Base-by-base conservation (phyloP, 2,113 vertebrate genomes). In the Callopanchax toddi region DNA sequence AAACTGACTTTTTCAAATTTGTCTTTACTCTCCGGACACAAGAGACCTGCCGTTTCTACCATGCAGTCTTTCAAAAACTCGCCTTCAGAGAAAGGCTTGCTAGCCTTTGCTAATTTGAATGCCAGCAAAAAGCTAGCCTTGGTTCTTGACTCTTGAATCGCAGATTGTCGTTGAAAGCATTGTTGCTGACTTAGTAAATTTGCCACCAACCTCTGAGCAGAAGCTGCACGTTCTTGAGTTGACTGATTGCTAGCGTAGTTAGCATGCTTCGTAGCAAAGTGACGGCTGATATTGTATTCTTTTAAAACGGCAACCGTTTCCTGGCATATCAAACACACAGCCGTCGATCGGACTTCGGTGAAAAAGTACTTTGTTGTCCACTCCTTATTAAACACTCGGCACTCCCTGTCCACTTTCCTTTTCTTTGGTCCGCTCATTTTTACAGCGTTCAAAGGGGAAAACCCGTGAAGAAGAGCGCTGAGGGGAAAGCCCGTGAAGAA, bases 1-100 rank as follows among this genome's bases (percentile, higher is more conserved):
- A 73, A 64, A n/a, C 64, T 71, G 1, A 67, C 66, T 37, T 68
- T 63, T 48, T 80, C 79, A 67, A 75, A 80, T 3, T 66, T 60
- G 53, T 0, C 10, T 51, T 63, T 76, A 50, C 44, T 65, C 10
- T n/a, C n/a, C n/a, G n/a, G n/a, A n/a, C n/a, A n/a, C n/a, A n/a
- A n/a, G n/a, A n/a, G n/a, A n/a, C n/a, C n/a, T n/a, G n/a, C n/a
- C n/a, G n/a, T n/a, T n/a, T n/a, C n/a, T n/a, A n/a, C n/a, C 62
- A 69, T 65, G 29, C 55, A 64, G 0, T 76, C 64, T 76, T 79
- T 69, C 8, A 85, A 25, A 79, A 79, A 65, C 40, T 61, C 20
- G 1, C 48, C 46, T 69, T 56, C 16, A 3, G 20, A 49, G 6
- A 65, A 21, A 43, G 48, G 54, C 58, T 70, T 29, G 36, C 6